phyloP scores from a whole-genome alignment of 2,797 vertebrate species.

The Neopelma chrysocephalum region DNA sequence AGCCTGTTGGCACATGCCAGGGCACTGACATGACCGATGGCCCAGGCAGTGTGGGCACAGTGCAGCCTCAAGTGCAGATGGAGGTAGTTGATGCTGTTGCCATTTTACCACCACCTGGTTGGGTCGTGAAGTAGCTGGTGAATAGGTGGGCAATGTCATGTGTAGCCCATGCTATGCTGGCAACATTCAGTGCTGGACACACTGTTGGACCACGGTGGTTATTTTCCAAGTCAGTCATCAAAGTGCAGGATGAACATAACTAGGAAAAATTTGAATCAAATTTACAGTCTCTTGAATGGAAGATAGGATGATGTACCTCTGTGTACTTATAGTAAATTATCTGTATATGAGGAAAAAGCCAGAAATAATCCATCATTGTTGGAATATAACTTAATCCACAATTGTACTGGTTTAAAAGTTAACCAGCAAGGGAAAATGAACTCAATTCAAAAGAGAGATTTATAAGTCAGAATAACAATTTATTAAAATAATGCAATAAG shows the following conservation, averaged over 20 bases:
- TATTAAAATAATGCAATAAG: too few relatives aligned
- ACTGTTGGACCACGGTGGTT: neutral
- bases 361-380: neutral
- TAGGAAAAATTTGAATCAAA: neutral
- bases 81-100: neutral
- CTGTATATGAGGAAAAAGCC: neutral
- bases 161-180: neutral
- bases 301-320: neutral
- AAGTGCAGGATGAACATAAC: neutral
- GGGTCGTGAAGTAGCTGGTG: neutral
- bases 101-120: neutral
- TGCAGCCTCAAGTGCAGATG: neutral
- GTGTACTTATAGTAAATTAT: neutral
- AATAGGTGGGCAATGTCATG: neutral
- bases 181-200: neutral
- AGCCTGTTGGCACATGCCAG: neutral
- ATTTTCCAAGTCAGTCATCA: neutral
- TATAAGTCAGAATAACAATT: too few relatives aligned
- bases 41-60: neutral
- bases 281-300: neutral
- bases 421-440: too few relatives aligned
- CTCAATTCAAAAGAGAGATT: too few relatives aligned
- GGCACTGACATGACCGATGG: too few relatives aligned
- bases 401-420: too few relatives aligned
- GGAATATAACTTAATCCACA: neutral